Conservation (phyloP, 2,113 vertebrate genomes). For the Athene cunicularia region DNA sequence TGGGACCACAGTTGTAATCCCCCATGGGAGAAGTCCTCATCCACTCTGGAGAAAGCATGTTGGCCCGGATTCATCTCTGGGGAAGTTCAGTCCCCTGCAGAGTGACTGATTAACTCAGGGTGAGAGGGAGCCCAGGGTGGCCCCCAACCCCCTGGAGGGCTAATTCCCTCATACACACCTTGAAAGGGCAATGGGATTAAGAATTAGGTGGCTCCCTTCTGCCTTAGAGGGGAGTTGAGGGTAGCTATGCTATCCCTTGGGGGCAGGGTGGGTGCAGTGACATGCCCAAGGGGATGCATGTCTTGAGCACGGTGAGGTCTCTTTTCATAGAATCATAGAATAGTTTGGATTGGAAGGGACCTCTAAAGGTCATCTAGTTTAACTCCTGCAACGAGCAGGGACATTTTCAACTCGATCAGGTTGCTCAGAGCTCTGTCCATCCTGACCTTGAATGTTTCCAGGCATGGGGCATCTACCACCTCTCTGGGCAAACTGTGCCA, state of each 20-base stretch:
- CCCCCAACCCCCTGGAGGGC: fast-evolving
- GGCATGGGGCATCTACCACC: not conserved
- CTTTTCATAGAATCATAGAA: not conserved
- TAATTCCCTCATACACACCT: not conserved
- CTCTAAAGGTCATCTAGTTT: no score
- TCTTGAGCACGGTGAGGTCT: not conserved
- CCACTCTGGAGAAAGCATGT: fast-evolving
- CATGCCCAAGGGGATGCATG: fast-evolving
- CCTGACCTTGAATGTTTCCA: not conserved
- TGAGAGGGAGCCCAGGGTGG: not conserved
- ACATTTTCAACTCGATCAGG: not conserved
- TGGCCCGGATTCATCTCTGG: not conserved
- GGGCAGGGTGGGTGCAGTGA: fast-evolving
- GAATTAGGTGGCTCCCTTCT: not conserved
- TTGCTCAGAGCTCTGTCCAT: not conserved
- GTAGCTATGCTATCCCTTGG: not conserved
- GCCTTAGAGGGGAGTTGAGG: not conserved
- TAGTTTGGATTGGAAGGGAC: not conserved
- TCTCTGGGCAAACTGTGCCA: not conserved
- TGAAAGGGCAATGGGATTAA: fast-evolving
- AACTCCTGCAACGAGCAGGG: not conserved
- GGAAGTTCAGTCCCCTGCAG: fast-evolving
- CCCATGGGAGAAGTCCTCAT: not conserved
- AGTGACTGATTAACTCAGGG: not conserved
- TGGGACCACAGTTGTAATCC: not conserved